Percentiles rank a stretch among this genome's conserved stretches.
These are phyloP conservation scores for Cephus nigrinus DNA, from an alignment of 2,888 invertebrate species.

Conservation along the genomic window DNA sequence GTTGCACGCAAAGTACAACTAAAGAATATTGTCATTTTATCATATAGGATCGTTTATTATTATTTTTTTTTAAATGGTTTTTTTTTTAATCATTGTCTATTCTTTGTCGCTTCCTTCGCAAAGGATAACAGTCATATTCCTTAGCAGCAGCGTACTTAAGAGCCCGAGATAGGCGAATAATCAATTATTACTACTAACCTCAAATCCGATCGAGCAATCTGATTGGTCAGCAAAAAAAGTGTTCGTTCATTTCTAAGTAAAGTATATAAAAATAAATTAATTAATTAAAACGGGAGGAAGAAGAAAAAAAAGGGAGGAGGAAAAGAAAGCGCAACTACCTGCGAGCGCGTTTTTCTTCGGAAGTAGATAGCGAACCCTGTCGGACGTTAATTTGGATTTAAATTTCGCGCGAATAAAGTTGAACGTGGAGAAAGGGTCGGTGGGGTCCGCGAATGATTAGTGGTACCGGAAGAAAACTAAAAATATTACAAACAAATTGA, in stretches of 20 bases:
- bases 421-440: constrained; percentile 25
- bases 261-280: constrained; percentile 24
- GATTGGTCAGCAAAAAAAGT: constrained; percentile 37
- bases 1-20: not conserved
- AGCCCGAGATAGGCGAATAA: not conserved
- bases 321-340: constrained; percentile 1
- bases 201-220: constrained; percentile 31
- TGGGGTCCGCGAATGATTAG: not conserved
- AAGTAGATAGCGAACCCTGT: constrained; percentile 3
- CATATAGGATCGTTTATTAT: not conserved
- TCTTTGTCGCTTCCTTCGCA: not conserved
- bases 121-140: not conserved
- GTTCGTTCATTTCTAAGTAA: constrained; percentile 46
- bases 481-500: constrained; percentile 38
- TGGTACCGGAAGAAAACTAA: not conserved
- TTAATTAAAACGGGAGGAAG: not conserved
- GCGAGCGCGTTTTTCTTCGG: not conserved
- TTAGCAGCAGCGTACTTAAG: not conserved
- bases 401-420: constrained; percentile 36
- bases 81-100: not conserved
- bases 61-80: not conserved
- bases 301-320: constrained; percentile 22
- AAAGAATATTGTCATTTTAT: not conserved
- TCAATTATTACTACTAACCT: constrained; percentile 28
- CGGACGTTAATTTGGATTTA: constrained; percentile 22